Evolutionary conservation across 2,113 vertebrate genomes (phyloP).

Genomic region (Origma solitaria): DNA sequence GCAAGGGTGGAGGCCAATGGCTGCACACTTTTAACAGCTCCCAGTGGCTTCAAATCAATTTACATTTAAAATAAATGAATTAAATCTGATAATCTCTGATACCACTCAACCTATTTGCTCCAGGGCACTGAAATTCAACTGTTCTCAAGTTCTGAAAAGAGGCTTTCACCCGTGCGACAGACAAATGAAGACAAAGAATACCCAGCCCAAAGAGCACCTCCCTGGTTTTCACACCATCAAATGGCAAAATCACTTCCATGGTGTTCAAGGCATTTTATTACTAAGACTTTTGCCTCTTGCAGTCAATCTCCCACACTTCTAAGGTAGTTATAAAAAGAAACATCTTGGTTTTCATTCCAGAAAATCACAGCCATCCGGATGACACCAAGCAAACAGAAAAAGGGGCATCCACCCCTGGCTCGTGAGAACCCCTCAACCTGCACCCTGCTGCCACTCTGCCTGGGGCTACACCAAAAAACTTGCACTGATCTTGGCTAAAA

Average conservation of each 20-base stretch:
- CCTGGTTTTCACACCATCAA: neutral
- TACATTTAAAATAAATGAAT: conserved; percentile 65
- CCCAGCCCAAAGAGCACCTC: neutral
- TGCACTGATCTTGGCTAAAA: neutral
- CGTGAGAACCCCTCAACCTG: rapidly evolving
- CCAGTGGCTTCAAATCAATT: conserved; percentile 61
- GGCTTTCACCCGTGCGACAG: neutral
- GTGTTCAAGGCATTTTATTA: neutral
- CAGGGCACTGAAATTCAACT: conserved; percentile 57
- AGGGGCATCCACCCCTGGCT: neutral
- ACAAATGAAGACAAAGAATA: conserved; percentile 2
- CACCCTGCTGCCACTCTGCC: neutral
- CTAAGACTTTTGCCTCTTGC: neutral
- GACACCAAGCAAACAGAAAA: neutral
- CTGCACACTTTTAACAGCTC: neutral
- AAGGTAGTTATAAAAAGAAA: neutral
- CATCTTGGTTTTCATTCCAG: neutral
- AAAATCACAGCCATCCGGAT: rapidly evolving
- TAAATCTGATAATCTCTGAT: conserved; percentile 62
- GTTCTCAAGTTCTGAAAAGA: conserved; percentile 7
- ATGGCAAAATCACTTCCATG: neutral
- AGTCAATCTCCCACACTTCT: neutral
- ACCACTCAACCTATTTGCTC: conserved; percentile 53
- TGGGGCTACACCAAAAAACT: neutral
- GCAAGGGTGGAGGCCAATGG: neutral